Base-by-base conservation (phyloP, 1,140 invertebrate genomes). In the Macrosteles quadrilineatus region DNA sequence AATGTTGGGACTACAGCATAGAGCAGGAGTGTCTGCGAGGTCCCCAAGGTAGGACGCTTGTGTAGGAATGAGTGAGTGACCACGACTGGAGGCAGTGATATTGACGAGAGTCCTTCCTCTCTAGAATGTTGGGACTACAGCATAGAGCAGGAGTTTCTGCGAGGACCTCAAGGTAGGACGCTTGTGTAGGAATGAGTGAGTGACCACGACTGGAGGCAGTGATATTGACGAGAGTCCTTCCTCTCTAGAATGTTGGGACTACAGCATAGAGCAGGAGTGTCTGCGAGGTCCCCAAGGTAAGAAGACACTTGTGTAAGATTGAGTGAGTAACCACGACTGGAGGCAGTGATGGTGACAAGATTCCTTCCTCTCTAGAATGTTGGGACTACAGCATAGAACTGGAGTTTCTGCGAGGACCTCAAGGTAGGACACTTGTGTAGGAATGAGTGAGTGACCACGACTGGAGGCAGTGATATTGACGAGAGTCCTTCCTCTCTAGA, bases 341-440 rank as follows among this genome's bases (percentile, higher is more conserved):
- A 3, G 57, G 14, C 21, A 62, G 57, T 62, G 29, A 62, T 9
- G 9, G 57, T 11, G 55, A 59, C 23, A 31, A 64, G 4, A 67
- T 23, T 50, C 80, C 89, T 67, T 90, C 87, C 76, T 91, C 90
- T 1, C 78, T 92, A 77, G 91, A 92, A 75, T 87, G 86, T 76
- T 93, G 91, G 91, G 90, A 92, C 83, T 92, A 92, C 78, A 89
- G 88, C 23, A 88, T 92, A 71, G 90, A 92, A 77, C 78, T 92
- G 76, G 90, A 91, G 79, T 90, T 89, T 80, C 83, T 92, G 73
- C 85, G 88, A 78, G 86, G 87, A 73, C 86, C 86, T 69, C 84
- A 90, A 89, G 89, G 88, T 91, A 78, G 76, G 69, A 29, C n/a
- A n/a, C n/a, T n/a, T n/a, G n/a, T n/a, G n/a, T n/a, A n/a, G n/a